Evolutionary conservation across 2,797 vertebrate genomes (phyloP).

Genomic region (Dallia pectoralis): DNA sequence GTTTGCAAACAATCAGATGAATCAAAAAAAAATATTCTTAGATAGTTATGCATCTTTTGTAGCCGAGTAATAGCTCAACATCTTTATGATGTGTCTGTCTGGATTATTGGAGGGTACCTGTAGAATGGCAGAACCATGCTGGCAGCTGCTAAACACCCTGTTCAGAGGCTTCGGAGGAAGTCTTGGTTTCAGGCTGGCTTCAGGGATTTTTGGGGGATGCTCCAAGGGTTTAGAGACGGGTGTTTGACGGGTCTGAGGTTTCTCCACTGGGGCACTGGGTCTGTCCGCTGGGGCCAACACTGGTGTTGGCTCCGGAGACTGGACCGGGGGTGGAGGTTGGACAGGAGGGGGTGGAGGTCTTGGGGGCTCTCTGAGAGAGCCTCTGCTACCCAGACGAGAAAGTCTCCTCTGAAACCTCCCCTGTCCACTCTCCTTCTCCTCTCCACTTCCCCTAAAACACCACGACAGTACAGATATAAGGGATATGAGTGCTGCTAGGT

Average conservation of each 20-base stretch:
- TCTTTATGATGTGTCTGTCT: neutral
- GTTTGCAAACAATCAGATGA: neutral
- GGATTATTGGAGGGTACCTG: slow-evolving; percentile 59
- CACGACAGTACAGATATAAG: no score
- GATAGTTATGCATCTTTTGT: neutral
- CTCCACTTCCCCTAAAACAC: slow-evolving; percentile 60
- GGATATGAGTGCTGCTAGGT: neutral
- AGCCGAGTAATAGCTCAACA: neutral
- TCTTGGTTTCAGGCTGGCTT: slow-evolving; percentile 62
- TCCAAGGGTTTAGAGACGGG: slow-evolving; percentile 38
- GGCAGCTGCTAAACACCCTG: slow-evolving; percentile 70
- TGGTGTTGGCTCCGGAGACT: slow-evolving; percentile 23
- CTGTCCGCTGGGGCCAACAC: neutral
- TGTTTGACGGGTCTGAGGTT: slow-evolving; percentile 29
- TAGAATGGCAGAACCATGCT: slow-evolving; percentile 67
- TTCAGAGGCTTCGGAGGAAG: slow-evolving; percentile 64
- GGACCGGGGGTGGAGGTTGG: slow-evolving; percentile 41
- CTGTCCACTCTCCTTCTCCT: slow-evolving; percentile 65
- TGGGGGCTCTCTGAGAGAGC: slow-evolving; percentile 63
- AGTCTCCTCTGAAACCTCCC: slow-evolving; percentile 67
- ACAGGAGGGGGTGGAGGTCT: slow-evolving; percentile 62
- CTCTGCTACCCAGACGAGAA: slow-evolving; percentile 69
- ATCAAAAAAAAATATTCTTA: neutral
- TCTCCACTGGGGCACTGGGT: neutral
- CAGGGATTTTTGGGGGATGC: slow-evolving; percentile 47